Evolutionary conservation across 2,113 vertebrate genomes (phyloP).

Genomic region (Synodontis membranacea): DNA sequence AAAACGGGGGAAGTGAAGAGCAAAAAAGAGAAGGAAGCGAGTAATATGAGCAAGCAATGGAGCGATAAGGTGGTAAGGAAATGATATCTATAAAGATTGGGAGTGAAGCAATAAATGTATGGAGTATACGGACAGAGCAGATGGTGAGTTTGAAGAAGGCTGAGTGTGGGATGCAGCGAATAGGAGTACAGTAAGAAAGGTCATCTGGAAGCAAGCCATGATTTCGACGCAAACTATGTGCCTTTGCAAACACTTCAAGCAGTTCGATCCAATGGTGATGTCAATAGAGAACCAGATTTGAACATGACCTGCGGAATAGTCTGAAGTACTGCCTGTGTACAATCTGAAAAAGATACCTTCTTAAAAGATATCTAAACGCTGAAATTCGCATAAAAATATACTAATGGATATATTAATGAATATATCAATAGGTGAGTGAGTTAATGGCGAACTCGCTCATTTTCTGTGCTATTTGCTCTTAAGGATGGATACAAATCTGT

Average conservation of each 20-base stretch:
- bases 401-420: too few species aligned
- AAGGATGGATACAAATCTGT: too few species aligned
- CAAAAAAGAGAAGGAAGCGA: neutral
- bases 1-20: neutral
- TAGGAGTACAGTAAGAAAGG: neutral
- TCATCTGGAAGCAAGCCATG: neutral
- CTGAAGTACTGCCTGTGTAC: neutral
- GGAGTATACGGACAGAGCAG: neutral
- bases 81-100: neutral
- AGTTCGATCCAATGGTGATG: neutral
- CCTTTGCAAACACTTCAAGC: constrained; percentile 62
- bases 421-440: neutral
- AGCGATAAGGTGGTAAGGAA: neutral
- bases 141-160: neutral
- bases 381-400: neutral
- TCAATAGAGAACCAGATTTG: neutral
- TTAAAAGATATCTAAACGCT: neutral
- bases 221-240: neutral
- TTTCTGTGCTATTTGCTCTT: neutral
- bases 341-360: neutral
- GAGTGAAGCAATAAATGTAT: neutral
- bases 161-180: neutral
- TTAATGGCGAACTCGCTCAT: too few species aligned
- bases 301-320: neutral
- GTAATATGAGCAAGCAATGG: neutral